Percentiles rank a stretch among this genome's conserved stretches.
These are phyloP conservation scores for Dallia pectoralis DNA, from an alignment of 2,797 vertebrate species.

Conservation along the genomic window DNA sequence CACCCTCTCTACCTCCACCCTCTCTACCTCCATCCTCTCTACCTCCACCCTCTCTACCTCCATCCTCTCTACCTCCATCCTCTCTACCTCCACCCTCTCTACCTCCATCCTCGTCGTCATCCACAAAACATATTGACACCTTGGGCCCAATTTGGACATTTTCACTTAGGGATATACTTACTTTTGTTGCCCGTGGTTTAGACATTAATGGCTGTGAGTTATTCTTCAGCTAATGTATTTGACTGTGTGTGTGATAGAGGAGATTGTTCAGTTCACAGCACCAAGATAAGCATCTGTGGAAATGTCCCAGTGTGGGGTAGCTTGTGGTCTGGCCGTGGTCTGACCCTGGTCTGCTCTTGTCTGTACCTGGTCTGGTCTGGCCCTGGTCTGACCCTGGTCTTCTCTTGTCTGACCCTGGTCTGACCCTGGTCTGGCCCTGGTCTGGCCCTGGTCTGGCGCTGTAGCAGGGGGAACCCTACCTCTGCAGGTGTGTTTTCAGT, in stretches of 20 bases:
- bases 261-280: conserved; percentile 4
- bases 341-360: conserved; percentile 48
- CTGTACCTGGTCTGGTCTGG: conserved; percentile 39
- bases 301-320: not conserved
- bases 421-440: conserved; percentile 21
- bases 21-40: too few relatives aligned
- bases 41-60: too few relatives aligned
- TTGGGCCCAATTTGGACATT: too few relatives aligned
- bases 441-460: conserved; percentile 34
- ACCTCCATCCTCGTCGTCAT: too few relatives aligned
- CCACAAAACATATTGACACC: too few relatives aligned
- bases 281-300: conserved; percentile 5
- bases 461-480: not conserved
- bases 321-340: conserved; percentile 26
- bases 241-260: not conserved
- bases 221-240: not conserved
- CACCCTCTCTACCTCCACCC: not conserved
- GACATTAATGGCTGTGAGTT: too few relatives aligned
- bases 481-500: not conserved
- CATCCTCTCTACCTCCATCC: too few relatives aligned
- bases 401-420: conserved; percentile 40
- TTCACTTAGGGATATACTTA: too few relatives aligned
- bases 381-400: conserved; percentile 40
- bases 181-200: too few relatives aligned
- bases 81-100: not conserved